phyloP scores from a whole-genome alignment of 2,113 vertebrate species.

The Erythrolamprus reginae region DNA sequence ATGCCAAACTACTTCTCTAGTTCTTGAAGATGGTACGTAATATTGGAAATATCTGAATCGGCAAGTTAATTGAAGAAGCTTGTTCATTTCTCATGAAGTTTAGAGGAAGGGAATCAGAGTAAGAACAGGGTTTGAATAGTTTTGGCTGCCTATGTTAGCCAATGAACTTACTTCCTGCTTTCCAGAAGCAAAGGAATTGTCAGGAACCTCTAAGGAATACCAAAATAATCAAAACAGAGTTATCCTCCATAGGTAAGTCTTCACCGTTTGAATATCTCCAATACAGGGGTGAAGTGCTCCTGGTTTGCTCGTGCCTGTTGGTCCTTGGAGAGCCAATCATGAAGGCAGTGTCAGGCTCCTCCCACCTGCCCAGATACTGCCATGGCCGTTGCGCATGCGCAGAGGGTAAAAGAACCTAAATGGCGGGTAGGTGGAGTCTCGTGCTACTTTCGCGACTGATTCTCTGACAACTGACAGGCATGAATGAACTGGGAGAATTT shows the following conservation, averaged over 20 bases:
- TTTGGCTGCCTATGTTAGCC: not conserved
- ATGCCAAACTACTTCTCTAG: not conserved
- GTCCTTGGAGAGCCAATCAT: too few species aligned
- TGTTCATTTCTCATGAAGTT: not conserved
- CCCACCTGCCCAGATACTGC: too few species aligned
- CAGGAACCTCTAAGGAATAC: not conserved
- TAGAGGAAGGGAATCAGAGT: not conserved
- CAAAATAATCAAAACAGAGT: not conserved
- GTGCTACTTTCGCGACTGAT: too few species aligned
- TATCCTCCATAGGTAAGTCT: not conserved
- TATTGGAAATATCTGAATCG: not conserved
- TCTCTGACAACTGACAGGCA: too few species aligned
- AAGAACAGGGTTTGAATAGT: not conserved
- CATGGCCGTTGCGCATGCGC: too few species aligned
- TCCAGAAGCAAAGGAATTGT: not conserved
- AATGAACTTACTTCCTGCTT: not conserved
- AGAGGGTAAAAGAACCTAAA: too few species aligned
- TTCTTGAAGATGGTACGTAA: not conserved
- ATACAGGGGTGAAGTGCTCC: too few species aligned
- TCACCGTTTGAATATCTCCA: not conserved
- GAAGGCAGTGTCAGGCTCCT: too few species aligned
- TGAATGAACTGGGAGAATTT: too few species aligned
- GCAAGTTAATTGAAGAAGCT: not conserved
- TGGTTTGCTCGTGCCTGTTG: too few species aligned
- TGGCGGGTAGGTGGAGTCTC: too few species aligned